Evolutionary conservation across 2,888 invertebrate genomes (phyloP), one percentile per base, ranked within the genome.

Genomic region (Oscheius sp.): DNA sequence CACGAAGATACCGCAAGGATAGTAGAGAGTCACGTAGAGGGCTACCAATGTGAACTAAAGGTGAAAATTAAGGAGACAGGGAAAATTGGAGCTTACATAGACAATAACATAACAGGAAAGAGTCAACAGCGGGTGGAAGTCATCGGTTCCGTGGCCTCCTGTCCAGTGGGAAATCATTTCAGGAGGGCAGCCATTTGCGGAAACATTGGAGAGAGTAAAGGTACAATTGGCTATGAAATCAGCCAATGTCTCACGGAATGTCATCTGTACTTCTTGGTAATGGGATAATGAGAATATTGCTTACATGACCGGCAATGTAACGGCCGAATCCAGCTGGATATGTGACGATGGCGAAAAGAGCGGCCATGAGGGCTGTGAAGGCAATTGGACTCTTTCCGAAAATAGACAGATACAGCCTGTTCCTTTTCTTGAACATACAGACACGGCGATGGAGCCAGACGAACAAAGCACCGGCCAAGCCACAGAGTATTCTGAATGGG

Each of bases 261-360:
- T 83, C 63, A 79, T 66, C 76, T 77, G 66, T 56, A 41, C 46
- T n/a, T 27, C 1, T 7, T 56, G 41, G 16, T 18, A 66, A 18
- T 35, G 9, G 9, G 35, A 35, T 29, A 9, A 52, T 6, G n/a
- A 29, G n/a, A 43, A 13, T 18, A 21, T 5, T 13, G 53, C 72
- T 63, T 45, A 74, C 83, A 90, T 86, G 89, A 84, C 90, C 90
- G 53, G 89, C 90, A 85, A 90, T 89, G 80, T 94, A 98, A 89
- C 95, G 93, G 0, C 98, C 98, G 41, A 94, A 91, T n/a, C 96
- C 96, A 71, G 93, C 91, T 0, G 97, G 98, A 90, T 95, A 98
- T 41, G 95, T 73, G 21, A 77, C 53, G 23, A 80, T 70, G 35
- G 72, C 84, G 25, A 80, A 79, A 52, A 82, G 52, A 35, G 77